Evolutionary conservation across 1,140 invertebrate species (phyloP).

Genomic region (Calephelis nemesis): DNA sequence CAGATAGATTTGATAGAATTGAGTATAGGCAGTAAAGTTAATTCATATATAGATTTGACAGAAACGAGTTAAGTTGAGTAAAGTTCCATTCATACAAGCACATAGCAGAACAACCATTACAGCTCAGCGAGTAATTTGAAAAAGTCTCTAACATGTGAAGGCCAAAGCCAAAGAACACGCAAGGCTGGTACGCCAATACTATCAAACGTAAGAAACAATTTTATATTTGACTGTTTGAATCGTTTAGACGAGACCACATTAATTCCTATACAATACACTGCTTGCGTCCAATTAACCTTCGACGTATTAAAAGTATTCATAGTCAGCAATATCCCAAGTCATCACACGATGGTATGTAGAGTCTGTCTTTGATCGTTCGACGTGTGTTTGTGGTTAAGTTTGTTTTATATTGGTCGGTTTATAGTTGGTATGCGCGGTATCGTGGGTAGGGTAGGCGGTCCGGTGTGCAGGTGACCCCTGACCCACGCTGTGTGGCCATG

Average conservation of each 20-base stretch:
- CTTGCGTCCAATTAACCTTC: slow-evolving; percentile 72
- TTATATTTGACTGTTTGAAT: slow-evolving; percentile 40
- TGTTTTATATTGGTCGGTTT: slow-evolving; percentile 37
- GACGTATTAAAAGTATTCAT: slow-evolving; percentile 60
- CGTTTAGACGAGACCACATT: slow-evolving; percentile 42
- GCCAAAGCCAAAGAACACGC: slow-evolving; percentile 14
- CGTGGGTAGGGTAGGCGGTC: slow-evolving; percentile 44
- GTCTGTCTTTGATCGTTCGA: slow-evolving; percentile 10
- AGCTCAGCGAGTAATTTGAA: no score
- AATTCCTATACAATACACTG: slow-evolving; percentile 66
- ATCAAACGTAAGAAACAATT: slow-evolving; percentile 25
- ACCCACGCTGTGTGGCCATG: slow-evolving; percentile 61
- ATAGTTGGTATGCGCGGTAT: slow-evolving; percentile 50
- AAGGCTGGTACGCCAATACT: slow-evolving; percentile 15
- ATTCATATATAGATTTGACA: no score
- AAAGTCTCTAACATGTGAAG: neutral
- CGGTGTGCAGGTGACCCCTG: slow-evolving; percentile 50
- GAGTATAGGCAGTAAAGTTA: no score
- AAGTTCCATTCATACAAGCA: no score
- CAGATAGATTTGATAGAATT: no score
- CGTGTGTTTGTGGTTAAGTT: slow-evolving; percentile 24
- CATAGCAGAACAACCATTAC: no score
- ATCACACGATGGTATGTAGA: slow-evolving; percentile 34
- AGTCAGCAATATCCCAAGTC: slow-evolving; percentile 57
- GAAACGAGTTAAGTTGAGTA: no score